These are phyloP conservation scores for Synergus gifuensis DNA, from an alignment of 2,888 invertebrate genomes.

Conservation along the genomic window DNA sequence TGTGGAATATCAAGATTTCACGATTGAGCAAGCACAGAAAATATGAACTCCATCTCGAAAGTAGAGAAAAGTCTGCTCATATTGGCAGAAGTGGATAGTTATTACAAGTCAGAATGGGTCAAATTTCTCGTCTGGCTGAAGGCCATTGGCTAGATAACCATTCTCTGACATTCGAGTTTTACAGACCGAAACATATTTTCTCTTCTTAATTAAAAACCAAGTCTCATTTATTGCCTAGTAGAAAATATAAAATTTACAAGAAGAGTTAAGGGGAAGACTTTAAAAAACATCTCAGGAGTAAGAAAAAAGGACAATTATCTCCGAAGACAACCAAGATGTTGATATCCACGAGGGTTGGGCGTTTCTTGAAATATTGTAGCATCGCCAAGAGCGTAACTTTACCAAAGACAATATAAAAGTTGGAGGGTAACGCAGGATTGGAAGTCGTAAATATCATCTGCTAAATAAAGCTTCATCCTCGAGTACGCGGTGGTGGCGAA, in stretches of 20 bases:
- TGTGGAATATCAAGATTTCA: not conserved
- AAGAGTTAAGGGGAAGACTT: not conserved
- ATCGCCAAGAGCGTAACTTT: conserved; percentile 63
- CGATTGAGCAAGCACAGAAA: not conserved
- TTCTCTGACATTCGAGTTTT: not conserved
- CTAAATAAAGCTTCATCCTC: conserved; percentile 75
- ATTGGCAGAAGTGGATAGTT: not conserved
- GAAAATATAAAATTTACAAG: not conserved
- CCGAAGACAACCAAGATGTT: not conserved
- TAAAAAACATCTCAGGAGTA: not conserved
- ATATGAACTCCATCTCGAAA: not conserved
- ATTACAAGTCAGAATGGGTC: not conserved
- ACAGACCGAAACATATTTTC: not conserved
- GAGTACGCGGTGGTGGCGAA: conserved; percentile 65
- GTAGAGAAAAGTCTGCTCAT: not conserved
- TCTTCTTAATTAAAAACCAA: not conserved
- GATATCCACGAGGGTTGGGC: conserved; percentile 24
- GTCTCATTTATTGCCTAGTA: too few relatives aligned
- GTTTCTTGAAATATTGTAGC: conserved; percentile 45
- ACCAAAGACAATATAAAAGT: conserved; percentile 73
- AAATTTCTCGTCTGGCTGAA: not conserved
- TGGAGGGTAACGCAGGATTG: conserved; percentile 67
- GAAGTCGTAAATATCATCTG: conserved; percentile 77
- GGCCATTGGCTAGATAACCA: not conserved
- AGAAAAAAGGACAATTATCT: conserved; percentile 1